Conservation (phyloP, 2,888 invertebrate genomes). For the Drosophila kokeensis region DNA sequence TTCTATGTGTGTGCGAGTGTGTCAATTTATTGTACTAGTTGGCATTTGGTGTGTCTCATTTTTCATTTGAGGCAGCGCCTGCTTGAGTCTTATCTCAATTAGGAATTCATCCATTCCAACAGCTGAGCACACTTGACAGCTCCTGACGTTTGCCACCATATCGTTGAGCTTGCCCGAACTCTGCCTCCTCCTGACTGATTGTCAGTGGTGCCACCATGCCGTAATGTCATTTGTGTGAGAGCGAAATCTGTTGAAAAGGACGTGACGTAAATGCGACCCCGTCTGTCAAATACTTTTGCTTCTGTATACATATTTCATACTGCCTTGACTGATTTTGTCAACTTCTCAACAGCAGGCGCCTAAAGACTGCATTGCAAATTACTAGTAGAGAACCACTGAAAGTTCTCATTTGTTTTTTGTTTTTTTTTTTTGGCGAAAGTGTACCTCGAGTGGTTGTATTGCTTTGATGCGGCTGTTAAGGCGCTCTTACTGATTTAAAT, state of each 20-base stretch:
- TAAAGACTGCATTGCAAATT: constrained; percentile 38
- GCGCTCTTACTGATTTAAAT: constrained; percentile 42
- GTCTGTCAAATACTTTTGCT: constrained; percentile 16
- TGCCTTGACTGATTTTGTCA: constrained; percentile 38
- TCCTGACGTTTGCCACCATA: constrained; percentile 39
- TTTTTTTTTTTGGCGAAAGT: constrained; percentile 11
- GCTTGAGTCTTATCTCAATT: constrained; percentile 74
- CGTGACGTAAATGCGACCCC: constrained; percentile 64
- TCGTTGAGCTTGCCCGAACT: constrained; percentile 13
- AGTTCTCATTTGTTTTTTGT: constrained; percentile 16
- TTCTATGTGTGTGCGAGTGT: constrained; percentile 14
- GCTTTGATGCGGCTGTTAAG: constrained; percentile 50
- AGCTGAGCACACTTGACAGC: constrained; percentile 61
- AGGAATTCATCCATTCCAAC: constrained; percentile 67
- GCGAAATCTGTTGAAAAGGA: constrained; percentile 55
- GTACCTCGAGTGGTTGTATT: constrained; percentile 12
- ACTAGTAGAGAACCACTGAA: constrained; percentile 36
- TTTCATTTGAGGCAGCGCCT: constrained; percentile 54
- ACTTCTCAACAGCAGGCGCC: constrained; percentile 39
- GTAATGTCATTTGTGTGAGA: constrained; percentile 6
- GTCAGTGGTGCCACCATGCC: constrained; percentile 13
- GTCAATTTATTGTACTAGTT: constrained; percentile 17
- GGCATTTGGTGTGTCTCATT: constrained; percentile 55
- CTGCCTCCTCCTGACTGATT: constrained; percentile 17
- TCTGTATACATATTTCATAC: constrained; percentile 50